Base-by-base conservation (phyloP, 2,888 invertebrate genomes). In the Polydrusus tereticollis region DNA sequence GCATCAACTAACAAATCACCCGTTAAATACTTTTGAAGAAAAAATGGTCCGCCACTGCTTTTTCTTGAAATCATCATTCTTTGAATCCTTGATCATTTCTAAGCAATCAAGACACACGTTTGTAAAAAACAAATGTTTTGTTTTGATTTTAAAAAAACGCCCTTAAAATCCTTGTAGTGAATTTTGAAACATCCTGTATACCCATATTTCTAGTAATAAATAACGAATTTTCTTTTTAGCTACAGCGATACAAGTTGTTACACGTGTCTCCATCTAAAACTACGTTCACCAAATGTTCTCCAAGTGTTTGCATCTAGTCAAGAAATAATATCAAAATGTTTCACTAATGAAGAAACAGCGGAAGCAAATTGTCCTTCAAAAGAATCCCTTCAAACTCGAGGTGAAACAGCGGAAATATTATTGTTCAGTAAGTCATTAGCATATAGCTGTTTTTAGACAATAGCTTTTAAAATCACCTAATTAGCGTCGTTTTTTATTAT, bases 231-330 rank as follows among this genome's bases (percentile, higher is more conserved):
- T 33, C 23, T 59, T 75, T 77, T 69, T 65, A 89, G 89, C 77
- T 88, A 87, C 73, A 87, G 87, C 33, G 88, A 87, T 70, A 87
- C 87, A 45, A 87, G 87, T 75, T 91, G 91, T 81, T 88, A 89
- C 77, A 86, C 90, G 73, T 91, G 91, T 80, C 88, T 91, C 77
- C 88, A 89, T 75, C 80, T 91, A 70, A 86, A 87, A 75, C 84
- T 90, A 66, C 87, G 89, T 71, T 88, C 91, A 5, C 85, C 87
- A 59, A 91, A 90, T 81, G 87, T 91, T 58, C 86, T 91, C 43
- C 89, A 90, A 81, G 88, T 90, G 16, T 87, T 88, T 79, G 88
- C 89, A 14, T 87, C 89, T 74, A 88, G 88, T 75, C 84, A 89
- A 75, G 89, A 89, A 81, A 83, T 82, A 21, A 83, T 85, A 62